Evolutionary conservation across 2,888 invertebrate species (phyloP).

Genomic region (Agriopis leucophaearia): DNA sequence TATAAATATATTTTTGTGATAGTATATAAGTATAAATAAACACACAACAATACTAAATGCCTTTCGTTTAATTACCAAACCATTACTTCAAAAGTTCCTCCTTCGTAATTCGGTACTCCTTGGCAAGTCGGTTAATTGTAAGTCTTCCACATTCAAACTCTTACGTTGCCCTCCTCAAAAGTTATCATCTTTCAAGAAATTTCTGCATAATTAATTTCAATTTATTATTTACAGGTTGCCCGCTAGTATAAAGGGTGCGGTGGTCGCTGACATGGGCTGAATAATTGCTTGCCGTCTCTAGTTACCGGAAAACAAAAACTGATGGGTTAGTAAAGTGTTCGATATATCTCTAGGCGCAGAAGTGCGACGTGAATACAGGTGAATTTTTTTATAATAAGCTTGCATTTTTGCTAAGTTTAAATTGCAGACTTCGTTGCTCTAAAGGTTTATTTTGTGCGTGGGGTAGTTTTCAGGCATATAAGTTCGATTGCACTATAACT

Average conservation of each 20-base stretch:
- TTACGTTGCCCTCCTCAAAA: neutral
- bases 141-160: neutral
- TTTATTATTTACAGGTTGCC: slow-evolving; percentile 24
- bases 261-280: slow-evolving; percentile 37
- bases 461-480: no score
- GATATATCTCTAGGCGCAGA: no score
- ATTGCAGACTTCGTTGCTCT: no score
- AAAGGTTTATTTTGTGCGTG: no score
- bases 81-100: neutral
- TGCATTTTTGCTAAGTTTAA: no score
- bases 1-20: no score
- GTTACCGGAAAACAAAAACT: neutral
- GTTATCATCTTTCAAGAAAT: slow-evolving; percentile 8
- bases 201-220: slow-evolving; percentile 20
- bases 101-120: neutral
- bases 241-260: slow-evolving; percentile 28
- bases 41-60: neutral
- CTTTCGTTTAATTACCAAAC: neutral
- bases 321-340: no score
- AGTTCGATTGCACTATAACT: no score
- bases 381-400: no score
- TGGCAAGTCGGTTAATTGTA: slow-evolving; percentile 1
- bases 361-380: no score
- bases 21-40: neutral
- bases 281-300: slow-evolving; percentile 30